These are phyloP conservation scores for Hemiscyllium ocellatum DNA, from an alignment of 2,113 vertebrate genomes.

Conservation along the genomic window DNA sequence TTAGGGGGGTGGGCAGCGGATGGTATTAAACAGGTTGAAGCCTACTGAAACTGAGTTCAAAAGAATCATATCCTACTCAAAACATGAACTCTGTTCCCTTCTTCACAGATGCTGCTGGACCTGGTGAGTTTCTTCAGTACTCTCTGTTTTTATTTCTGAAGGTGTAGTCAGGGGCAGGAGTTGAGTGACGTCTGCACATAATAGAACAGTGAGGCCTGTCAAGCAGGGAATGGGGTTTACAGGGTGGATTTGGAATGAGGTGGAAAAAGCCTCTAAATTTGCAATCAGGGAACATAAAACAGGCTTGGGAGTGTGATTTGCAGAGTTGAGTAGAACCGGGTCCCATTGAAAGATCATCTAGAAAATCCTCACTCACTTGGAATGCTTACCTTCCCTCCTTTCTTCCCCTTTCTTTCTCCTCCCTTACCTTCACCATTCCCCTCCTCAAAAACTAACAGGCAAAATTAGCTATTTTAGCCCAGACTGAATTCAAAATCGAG, in stretches of 20 bases:
- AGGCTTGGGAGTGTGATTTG: not conserved
- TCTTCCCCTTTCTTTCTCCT: not conserved
- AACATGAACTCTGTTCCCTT: too few species aligned
- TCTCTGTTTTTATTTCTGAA: not conserved
- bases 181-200: not conserved
- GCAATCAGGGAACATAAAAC: not conserved
- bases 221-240: not conserved
- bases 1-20: too few species aligned
- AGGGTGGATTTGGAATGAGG: not conserved
- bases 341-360: not conserved
- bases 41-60: too few species aligned
- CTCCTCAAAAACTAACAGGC: not conserved
- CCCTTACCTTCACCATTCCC: not conserved
- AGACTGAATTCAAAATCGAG: not conserved
- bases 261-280: not conserved
- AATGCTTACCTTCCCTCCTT: not conserved
- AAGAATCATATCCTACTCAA: too few species aligned
- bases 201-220: not conserved
- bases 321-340: not conserved
- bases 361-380: not conserved
- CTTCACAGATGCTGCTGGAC: not conserved
- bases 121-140: not conserved
- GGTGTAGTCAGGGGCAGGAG: too few species aligned
- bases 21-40: too few species aligned
- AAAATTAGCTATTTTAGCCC: not conserved